Percentiles rank a stretch among this genome's conserved stretches.
These are phyloP conservation scores for Forpus xanthops DNA, from an alignment of 2,797 vertebrate genomes.

Conservation along the genomic window DNA sequence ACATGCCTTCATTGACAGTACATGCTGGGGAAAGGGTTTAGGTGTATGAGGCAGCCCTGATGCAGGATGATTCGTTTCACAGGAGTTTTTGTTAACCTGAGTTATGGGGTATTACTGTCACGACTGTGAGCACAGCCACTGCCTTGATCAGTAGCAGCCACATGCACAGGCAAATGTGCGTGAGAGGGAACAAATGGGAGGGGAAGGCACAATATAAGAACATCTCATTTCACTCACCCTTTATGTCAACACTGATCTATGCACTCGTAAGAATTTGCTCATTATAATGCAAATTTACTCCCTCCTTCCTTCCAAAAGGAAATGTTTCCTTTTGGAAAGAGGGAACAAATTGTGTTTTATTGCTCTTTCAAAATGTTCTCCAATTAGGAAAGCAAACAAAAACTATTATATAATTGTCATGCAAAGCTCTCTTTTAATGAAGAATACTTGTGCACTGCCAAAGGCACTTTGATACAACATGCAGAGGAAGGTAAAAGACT, in stretches of 20 bases:
- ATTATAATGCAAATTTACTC: slow-evolving; percentile 60
- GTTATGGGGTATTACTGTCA: background rate
- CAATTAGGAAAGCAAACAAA: slow-evolving; percentile 56
- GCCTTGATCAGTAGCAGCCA: background rate
- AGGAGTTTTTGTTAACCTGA: background rate
- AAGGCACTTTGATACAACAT: background rate
- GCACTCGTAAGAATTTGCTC: slow-evolving; percentile 14
- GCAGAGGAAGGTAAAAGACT: background rate
- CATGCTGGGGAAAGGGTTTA: background rate
- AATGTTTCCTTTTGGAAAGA: slow-evolving; percentile 31
- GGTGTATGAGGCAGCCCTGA: background rate
- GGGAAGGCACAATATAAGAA: background rate
- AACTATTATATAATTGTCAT: slow-evolving; percentile 43
- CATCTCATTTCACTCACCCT: slow-evolving; percentile 23
- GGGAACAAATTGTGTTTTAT: slow-evolving; percentile 59
- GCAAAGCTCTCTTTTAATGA: slow-evolving; percentile 12
- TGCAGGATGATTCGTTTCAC: background rate
- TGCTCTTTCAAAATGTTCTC: slow-evolving; percentile 57
- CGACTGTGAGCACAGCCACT: background rate
- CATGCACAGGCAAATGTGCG: background rate
- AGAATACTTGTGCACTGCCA: background rate
- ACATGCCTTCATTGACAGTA: accelerated
- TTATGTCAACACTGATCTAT: slow-evolving; percentile 51
- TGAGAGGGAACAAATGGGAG: background rate
- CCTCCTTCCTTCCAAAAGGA: slow-evolving; percentile 39